Base-by-base conservation (phyloP, 2,888 invertebrate species). In the Agonopterix heracliana region DNA sequence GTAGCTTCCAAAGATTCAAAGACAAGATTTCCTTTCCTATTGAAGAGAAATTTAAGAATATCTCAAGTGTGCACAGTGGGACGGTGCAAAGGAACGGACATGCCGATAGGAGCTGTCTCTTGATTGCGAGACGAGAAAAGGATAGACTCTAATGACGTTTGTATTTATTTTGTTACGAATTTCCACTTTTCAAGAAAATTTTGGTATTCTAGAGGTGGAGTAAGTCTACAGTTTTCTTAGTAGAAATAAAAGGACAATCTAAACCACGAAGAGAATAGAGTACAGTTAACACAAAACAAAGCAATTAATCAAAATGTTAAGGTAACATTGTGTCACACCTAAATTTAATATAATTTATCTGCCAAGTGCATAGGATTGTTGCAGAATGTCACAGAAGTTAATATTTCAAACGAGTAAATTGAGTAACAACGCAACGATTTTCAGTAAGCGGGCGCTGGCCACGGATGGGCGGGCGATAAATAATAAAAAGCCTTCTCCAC, bases 401-500 rank as follows among this genome's bases (percentile, higher is more conserved):
- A 83, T 83, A 79, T 78, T 78, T 81, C 76, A 78, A 81, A 80
- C 72, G 78, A 78, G 76, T 77, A 81, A 85, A 86, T 86, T 82
- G 80, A 81, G 84, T 85, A 82, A 83, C 82, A 85, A 82, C 81
- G 78, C 75, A 80, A 73, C 78, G 78, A 81, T 84, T 84, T 81
- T 73, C 79, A 77, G 81, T 77, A 79, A 83, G 79, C 83, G 78
- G 69, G 69, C 75, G 77, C 74, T 75, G 79, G 78, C 77, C 80
- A 72, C 77, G 74, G 66, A 74, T 74, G 77, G 76, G 70, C 68
- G 64, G 68, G 78, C 81, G 75, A 87, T 88, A 87, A 88, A 88
- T 88, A 83, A 86, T 86, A 86, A 85, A 85, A 85, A 86, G 84
- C 85, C 85, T 86, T 85, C 85, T 84, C 85, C 86, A 87, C 88